A percentile compares a stretch with the other conserved stretches of the same genome.
Evolutionary conservation across 1,140 invertebrate species (phyloP).

Genomic region (Adelges cooleyi): DNA sequence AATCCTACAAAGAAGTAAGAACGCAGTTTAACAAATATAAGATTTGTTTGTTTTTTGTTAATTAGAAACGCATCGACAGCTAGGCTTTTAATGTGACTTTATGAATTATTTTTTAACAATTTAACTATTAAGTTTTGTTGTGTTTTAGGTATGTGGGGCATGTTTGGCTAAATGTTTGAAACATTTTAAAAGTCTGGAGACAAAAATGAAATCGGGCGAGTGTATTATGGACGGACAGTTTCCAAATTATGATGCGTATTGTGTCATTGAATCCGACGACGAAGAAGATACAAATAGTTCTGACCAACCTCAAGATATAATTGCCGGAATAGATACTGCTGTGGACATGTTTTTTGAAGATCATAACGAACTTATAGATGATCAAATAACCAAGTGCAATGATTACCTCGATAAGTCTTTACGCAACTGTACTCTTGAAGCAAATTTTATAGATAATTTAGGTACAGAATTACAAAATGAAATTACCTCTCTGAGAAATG

Average conservation of each 20-base stretch:
- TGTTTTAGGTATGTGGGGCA: background rate
- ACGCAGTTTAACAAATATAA: too few species aligned
- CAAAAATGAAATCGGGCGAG: background rate
- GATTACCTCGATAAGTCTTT: background rate
- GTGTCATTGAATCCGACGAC: background rate
- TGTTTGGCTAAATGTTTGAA: background rate
- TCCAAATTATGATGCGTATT: background rate
- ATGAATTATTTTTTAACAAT: too few species aligned
- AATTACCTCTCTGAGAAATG: background rate
- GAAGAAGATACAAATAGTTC: background rate
- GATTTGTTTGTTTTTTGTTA: too few species aligned
- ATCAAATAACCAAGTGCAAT: background rate
- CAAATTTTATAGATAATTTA: background rate
- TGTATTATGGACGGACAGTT: background rate
- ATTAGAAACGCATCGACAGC: too few species aligned
- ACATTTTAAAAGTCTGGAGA: background rate
- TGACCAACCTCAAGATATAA: background rate
- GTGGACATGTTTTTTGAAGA: background rate
- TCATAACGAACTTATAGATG: background rate
- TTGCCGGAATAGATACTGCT: background rate
- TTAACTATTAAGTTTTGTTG: background rate
- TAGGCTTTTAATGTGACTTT: too few species aligned
- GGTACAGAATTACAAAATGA: background rate
- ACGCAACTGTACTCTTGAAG: background rate
- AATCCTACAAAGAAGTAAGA: background rate